Conservation (phyloP, 2,113 vertebrate species). For the Empidonax alnorum region DNA sequence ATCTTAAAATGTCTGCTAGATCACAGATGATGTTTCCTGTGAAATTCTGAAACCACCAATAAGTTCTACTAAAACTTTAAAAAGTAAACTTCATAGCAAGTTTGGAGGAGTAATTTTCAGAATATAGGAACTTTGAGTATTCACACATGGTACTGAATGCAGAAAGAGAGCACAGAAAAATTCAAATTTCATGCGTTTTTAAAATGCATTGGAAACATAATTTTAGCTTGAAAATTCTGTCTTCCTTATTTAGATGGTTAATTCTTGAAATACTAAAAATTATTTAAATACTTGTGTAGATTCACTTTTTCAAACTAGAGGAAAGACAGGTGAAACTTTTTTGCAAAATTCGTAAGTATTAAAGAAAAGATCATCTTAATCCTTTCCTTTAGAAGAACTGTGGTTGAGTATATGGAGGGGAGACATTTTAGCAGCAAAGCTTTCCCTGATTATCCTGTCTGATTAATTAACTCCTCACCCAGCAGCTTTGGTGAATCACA, state of each 20-base stretch:
- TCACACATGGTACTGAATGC: not conserved
- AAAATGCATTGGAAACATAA: not conserved
- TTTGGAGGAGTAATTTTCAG: not conserved
- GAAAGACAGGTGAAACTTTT: not conserved
- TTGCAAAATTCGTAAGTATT: not conserved
- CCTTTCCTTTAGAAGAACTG: not conserved
- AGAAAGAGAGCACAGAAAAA: not conserved
- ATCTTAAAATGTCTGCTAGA: not conserved
- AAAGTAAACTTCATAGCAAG: not conserved
- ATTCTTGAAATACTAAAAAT: not conserved
- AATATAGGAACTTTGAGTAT: not conserved
- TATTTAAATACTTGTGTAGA: not conserved
- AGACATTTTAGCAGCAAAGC: not conserved
- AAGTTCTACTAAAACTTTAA: not conserved
- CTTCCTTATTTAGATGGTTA: not conserved
- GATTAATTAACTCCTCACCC: not conserved
- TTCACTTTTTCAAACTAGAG: not conserved
- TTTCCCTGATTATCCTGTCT: not conserved
- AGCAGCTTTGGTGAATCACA: not conserved
- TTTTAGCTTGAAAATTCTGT: not conserved
- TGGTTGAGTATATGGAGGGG: fast-evolving
- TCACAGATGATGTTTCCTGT: not conserved
- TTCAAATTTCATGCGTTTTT: not conserved
- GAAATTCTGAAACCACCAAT: not conserved
- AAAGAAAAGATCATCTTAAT: not conserved